Evolutionary conservation across 2,888 invertebrate species (phyloP), one percentile per base, ranked within the genome.

Genomic region (Tiphia femorata): DNA sequence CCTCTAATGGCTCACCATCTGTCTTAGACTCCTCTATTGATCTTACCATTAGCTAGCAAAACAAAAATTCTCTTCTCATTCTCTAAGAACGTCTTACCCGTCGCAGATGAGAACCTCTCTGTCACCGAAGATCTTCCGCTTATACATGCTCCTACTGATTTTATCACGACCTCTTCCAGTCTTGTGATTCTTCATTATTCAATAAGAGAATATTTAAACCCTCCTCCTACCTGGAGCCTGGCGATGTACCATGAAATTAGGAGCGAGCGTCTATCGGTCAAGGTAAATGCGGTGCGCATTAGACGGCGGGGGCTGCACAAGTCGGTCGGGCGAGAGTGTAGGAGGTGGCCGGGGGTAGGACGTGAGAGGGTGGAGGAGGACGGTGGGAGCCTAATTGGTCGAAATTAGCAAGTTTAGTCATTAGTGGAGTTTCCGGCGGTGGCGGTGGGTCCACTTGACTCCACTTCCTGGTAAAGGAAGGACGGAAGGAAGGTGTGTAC

Each of bases 381-480:
- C 44, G 69, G 63, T 59, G 54, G 71, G 61, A 71, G 69, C 76
- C 80, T 83, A 83, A 83, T 83, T 83, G 81, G 81, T 79, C 75
- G 79, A 81, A 83, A 83, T 83, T 82, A 83, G 82, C 81, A 83
- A 83, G 82, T 83, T 83, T 82, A 80, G 82, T 82, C 82, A 83
- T 83, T 83, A 83, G 79, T 70, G 68, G 81, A 82, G 82, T 82
- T 83, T 81, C 80, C 79, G 74, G 68, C 72, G 73, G 73, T 72
- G 74, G 75, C 58, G 73, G 73, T 65, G 69, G 73, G 75, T 77
- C 77, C 79, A 79, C 78, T 78, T 76, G 78, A 77, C 77, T 78
- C 72, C 67, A 75, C 76, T 78, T 76, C 75, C 75, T 72, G 70
- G 69, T 72, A 73, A 75, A 72, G 72, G 69, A 71, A 74, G 72